These are phyloP conservation scores for Athetis lepigone DNA, from an alignment of 2,888 invertebrate species.

Conservation along the genomic window DNA sequence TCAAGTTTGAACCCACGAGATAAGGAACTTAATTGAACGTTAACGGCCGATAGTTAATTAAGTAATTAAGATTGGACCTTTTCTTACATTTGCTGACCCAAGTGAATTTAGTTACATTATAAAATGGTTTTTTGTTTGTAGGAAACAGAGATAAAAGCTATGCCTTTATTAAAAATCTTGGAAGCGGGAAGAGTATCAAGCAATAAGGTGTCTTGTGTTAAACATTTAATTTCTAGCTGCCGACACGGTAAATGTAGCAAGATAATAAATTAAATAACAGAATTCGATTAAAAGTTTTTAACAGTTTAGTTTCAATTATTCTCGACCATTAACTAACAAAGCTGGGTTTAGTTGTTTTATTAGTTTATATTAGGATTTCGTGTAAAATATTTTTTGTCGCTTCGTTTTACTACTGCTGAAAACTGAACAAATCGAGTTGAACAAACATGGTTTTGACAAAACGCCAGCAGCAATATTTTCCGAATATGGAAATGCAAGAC, in stretches of 20 bases:
- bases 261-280: too few species aligned
- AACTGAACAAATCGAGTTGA: background rate
- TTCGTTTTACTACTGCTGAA: background rate
- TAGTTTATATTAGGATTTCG: too few species aligned
- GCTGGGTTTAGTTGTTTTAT: background rate
- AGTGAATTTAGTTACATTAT: too few species aligned
- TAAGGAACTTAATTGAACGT: background rate
- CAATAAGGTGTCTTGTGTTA: background rate
- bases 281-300: too few species aligned
- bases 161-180: slow-evolving; percentile 3
- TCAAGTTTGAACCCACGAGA: slow-evolving; percentile 1
- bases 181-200: background rate
- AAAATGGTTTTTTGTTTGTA: slow-evolving; percentile 1
- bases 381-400: too few species aligned
- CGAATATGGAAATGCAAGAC: slow-evolving; percentile 4
- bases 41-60: background rate
- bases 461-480: background rate
- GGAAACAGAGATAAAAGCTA: background rate
- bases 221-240: background rate
- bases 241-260: too few species aligned
- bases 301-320: too few species aligned
- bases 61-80: background rate
- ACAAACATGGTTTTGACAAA: background rate
- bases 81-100: background rate
- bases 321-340: too few species aligned